These are phyloP conservation scores for Nymphalis io DNA, from an alignment of 1,140 invertebrate species.

Conservation along the genomic window DNA sequence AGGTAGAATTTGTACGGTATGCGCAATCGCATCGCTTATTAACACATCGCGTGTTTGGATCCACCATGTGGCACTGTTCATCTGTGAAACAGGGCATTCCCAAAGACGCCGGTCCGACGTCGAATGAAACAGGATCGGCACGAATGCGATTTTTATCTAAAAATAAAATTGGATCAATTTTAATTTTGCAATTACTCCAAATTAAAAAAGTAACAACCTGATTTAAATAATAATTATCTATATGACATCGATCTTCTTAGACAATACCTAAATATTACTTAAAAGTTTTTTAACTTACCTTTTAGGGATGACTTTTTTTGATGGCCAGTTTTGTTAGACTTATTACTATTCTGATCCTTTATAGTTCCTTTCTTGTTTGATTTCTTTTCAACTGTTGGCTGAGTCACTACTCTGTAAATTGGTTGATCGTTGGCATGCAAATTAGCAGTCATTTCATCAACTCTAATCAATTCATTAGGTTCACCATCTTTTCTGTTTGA, in stretches of 20 bases:
- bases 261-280: no score
- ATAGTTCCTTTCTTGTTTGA: constrained; percentile 56
- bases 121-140: constrained; percentile 48
- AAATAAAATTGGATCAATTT: constrained; percentile 32
- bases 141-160: constrained; percentile 70
- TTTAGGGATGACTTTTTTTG: constrained; percentile 72
- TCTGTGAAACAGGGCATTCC: constrained; percentile 88
- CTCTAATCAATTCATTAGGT: constrained; percentile 61
- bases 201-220: not conserved
- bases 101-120: constrained; percentile 85
- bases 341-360: constrained; percentile 58
- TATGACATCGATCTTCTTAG: not conserved
- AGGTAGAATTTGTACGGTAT: constrained; percentile 77
- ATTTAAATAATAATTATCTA: not conserved
- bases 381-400: constrained; percentile 70
- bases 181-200: not conserved
- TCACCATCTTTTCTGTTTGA: constrained; percentile 68
- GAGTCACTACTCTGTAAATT: constrained; percentile 75
- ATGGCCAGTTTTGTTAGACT: constrained; percentile 67
- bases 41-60: constrained; percentile 89
- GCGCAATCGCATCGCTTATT: constrained; percentile 90
- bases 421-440: constrained; percentile 76
- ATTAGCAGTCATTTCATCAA: constrained; percentile 72
- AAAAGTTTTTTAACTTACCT: constrained; percentile 44
- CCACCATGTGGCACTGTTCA: constrained; percentile 89